Evolutionary conservation across 1,140 invertebrate genomes (phyloP).

Genomic region (Ephestia elutella): DNA sequence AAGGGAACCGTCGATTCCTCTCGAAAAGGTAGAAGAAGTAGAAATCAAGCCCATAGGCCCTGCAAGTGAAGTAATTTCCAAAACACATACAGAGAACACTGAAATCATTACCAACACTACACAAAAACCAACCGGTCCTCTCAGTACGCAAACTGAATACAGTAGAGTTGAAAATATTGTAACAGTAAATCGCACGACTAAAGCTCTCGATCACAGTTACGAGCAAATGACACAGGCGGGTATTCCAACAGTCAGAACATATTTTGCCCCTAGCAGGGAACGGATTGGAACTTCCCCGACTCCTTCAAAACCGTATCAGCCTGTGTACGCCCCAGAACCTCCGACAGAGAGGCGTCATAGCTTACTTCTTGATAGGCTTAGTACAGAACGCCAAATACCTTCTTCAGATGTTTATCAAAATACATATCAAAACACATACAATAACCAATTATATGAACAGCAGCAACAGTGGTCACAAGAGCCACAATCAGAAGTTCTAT

Average conservation of each 20-base stretch:
- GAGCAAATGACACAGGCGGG: constrained; percentile 45
- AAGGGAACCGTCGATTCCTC: constrained; percentile 55
- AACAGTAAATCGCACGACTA: constrained; percentile 59
- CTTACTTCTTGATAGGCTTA: constrained; percentile 56
- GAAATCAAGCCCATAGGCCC: constrained; percentile 65
- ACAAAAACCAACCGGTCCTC: constrained; percentile 36
- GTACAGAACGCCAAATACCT: constrained; percentile 56
- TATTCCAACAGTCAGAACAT: constrained; percentile 53
- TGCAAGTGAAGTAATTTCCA: constrained; percentile 45
- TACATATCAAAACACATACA: constrained; percentile 26
- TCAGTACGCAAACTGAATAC: constrained; percentile 61
- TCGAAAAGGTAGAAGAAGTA: constrained; percentile 64
- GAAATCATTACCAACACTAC: constrained; percentile 60
- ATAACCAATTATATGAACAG: constrained; percentile 40
- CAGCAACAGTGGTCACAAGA: constrained; percentile 53
- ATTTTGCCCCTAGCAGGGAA: constrained; percentile 48
- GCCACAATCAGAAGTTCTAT: constrained; percentile 59
- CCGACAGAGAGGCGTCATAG: constrained; percentile 61
- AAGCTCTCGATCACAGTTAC: constrained; percentile 57
- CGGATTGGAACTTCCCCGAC: constrained; percentile 43
- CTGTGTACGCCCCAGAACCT: constrained; percentile 42
- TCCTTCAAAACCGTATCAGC: constrained; percentile 44
- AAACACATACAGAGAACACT: constrained; percentile 51
- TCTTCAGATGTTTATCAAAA: constrained; percentile 51
- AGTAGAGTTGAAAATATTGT: constrained; percentile 64